Base-by-base conservation (phyloP, 2,888 invertebrate genomes). In the Lepidocyrtoides sp. region DNA sequence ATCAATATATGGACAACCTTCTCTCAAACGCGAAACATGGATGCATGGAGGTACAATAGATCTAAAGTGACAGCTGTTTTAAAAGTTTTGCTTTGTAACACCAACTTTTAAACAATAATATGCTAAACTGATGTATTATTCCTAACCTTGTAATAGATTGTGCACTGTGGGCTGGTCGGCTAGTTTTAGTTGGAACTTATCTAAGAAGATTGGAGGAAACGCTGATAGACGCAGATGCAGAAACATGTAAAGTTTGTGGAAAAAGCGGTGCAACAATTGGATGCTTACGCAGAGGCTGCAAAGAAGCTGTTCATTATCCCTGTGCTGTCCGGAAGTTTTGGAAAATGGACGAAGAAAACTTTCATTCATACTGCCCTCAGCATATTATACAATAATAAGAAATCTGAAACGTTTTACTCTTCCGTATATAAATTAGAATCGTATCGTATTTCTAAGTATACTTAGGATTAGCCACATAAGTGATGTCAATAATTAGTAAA, bases 221-320 rank as follows among this genome's bases (percentile, higher is more conserved):
- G 0, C 91, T 94, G 8, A 41, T 32, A n/a, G 66, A 92, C 48
- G 91, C 93, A 1, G 92, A 92, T 12, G 41, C 90, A 26, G 89
- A 92, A 29, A 87, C 32, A 7, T 94, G 94, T 69, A 92, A 84
- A 8, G 84, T 92, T 84, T 94, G 94, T 66, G 86, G 86, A 14
- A 66, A 87, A 36, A 92, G 81, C 75, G 93, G 93, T 23, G 94
- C 94, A 14, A 93, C 93, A 10, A 92, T 94, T 41, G 93, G 93
- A 29, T 94, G 94, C 60, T 79, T 93, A n/a, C 72, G 85, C 12
- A 75, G 91, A 10, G 93, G 93, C 2, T 94, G 94, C 75, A 85
- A 54, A 29, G 83, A 93, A 69, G 92, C 92, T 20, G 94, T 93
- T 51, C 94, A 94, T 69, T 93, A 90, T 72, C 93, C 93, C 7